Conservation (phyloP, 2,113 vertebrate genomes). For the Halcyon malimbica region DNA sequence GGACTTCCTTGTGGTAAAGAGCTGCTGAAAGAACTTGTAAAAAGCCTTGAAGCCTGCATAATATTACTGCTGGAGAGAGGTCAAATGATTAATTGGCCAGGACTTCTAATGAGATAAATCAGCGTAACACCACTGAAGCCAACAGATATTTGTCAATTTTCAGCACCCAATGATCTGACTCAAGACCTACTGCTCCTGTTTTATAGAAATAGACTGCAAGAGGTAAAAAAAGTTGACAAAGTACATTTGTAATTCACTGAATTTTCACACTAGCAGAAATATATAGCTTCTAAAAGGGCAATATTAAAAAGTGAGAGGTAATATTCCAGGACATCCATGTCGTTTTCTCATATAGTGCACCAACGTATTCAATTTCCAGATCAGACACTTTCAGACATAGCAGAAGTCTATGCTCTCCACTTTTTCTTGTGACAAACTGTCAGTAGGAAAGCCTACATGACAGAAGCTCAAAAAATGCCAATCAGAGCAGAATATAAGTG, state of each 20-base stretch:
- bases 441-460: neutral
- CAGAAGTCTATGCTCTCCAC: neutral
- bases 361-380: neutral
- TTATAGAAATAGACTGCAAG: neutral
- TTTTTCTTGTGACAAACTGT: constrained; percentile 20
- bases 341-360: neutral
- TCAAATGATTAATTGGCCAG: neutral
- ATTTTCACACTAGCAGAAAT: neutral
- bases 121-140: neutral
- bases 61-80: neutral
- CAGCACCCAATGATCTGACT: neutral
- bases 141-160: neutral
- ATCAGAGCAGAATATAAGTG: constrained; percentile 32
- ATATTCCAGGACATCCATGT: neutral
- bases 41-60: neutral
- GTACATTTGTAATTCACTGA: neutral
- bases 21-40: neutral
- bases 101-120: neutral
- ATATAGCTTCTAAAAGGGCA: neutral
- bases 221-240: neutral
- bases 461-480: constrained; percentile 31
- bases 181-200: neutral
- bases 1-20: neutral
- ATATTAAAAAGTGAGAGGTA: neutral
- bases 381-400: neutral